Conservation (phyloP, 2,113 vertebrate species). For the Chrysemys picta region DNA sequence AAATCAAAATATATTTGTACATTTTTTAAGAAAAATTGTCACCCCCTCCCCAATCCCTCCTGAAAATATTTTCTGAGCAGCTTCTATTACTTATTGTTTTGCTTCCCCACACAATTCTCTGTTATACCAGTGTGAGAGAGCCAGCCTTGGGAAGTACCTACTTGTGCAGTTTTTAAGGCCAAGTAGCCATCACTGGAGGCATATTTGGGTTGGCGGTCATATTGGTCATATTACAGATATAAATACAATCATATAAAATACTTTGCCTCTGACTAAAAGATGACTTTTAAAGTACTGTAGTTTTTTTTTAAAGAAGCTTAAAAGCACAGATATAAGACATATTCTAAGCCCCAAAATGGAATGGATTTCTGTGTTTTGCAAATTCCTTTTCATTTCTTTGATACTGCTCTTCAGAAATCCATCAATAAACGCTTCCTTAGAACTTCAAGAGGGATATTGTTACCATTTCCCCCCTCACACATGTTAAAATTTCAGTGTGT, state of each 20-base stretch:
- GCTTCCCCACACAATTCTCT: neutral
- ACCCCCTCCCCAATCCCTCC: neutral
- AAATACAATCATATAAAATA: constrained; percentile 32
- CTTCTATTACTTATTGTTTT: neutral
- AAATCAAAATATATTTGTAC: neutral
- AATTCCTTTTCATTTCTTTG: constrained; percentile 57
- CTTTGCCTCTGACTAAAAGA: constrained; percentile 54
- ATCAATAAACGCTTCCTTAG: neutral
- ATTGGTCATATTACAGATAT: neutral
- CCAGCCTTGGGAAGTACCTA: neutral
- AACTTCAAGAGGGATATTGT: constrained; percentile 66
- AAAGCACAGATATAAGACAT: constrained; percentile 63
- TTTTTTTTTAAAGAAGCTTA: constrained; percentile 30
- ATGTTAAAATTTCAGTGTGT: constrained; percentile 59
- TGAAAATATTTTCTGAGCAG: neutral
- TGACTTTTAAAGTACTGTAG: constrained; percentile 50
- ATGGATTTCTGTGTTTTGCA: constrained; percentile 45
- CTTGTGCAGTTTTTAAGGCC: neutral
- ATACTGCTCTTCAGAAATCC: constrained; percentile 57
- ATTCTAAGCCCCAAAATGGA: constrained; percentile 45
- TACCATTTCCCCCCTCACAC: constrained; percentile 56
- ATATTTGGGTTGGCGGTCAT: neutral
- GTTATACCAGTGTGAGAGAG: neutral
- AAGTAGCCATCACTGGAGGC: constrained; percentile 6
- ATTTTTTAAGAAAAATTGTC: constrained; percentile 16